These are phyloP conservation scores for Hippocampus kuda DNA, from an alignment of 2,797 vertebrate species.

Conservation along the genomic window DNA sequence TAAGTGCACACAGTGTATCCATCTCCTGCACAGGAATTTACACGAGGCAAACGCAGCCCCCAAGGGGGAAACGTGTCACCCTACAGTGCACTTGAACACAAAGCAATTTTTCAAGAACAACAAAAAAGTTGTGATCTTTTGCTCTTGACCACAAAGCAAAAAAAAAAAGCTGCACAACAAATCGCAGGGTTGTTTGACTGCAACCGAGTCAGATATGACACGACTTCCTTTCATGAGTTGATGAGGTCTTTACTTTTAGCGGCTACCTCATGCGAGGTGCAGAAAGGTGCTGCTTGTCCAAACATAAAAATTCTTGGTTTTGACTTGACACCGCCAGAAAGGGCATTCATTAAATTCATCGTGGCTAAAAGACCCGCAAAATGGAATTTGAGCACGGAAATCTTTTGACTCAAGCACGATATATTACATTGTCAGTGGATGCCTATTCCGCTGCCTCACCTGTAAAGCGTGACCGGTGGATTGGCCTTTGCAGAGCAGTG, in stretches of 20 bases:
- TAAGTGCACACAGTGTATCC: background rate
- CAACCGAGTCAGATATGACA: constrained; percentile 26
- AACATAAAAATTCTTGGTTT: background rate
- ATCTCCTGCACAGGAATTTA: background rate
- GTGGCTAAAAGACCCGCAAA: background rate
- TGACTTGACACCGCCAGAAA: background rate
- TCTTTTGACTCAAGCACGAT: background rate
- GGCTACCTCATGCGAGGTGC: background rate
- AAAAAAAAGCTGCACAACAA: constrained; percentile 26
- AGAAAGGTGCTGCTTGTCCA: background rate
- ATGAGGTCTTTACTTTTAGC: background rate
- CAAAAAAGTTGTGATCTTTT: background rate
- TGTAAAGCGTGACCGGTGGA: constrained; percentile 89
- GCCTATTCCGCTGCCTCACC: constrained; percentile 63
- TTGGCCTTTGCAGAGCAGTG: constrained; percentile 97
- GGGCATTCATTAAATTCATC: background rate
- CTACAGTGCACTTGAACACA: constrained; percentile 1
- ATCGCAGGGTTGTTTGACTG: constrained; percentile 28
- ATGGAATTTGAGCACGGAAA: background rate
- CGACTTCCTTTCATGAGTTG: background rate
- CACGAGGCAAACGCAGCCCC: background rate
- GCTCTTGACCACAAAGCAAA: constrained; percentile 22
- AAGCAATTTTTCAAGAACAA: background rate
- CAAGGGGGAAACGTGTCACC: background rate
- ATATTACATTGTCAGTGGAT: background rate